Conservation (phyloP, 2,797 vertebrate species). For the Intellagama lesueurii region DNA sequence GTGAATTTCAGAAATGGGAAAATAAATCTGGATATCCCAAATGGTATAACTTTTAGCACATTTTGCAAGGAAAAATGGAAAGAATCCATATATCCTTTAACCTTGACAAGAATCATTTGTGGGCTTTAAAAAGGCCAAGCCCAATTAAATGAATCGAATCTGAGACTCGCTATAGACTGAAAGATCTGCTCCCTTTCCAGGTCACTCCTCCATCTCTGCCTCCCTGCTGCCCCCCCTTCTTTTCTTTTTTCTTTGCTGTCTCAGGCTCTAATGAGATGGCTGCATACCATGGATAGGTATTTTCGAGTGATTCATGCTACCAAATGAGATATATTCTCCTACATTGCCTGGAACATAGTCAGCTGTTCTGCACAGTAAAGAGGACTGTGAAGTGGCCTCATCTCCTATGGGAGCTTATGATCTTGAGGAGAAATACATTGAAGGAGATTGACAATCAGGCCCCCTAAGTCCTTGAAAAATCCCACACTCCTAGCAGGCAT, state of each 20-base stretch:
- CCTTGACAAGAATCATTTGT: neutral
- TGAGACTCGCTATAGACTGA: neutral
- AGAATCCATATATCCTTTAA: neutral
- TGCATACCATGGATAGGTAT: constrained; percentile 3
- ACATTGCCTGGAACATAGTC: constrained; percentile 5
- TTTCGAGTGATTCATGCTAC: constrained; percentile 9
- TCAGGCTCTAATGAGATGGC: constrained; percentile 22
- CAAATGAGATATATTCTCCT: constrained; percentile 13
- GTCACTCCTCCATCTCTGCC: neutral
- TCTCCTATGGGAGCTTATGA: neutral
- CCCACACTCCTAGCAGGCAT: neutral
- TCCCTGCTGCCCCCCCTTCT: neutral
- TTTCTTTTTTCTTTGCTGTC: neutral
- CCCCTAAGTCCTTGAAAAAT: neutral
- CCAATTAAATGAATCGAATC: neutral
- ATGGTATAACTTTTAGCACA: neutral
- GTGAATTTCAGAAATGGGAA: neutral
- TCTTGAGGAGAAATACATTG: neutral
- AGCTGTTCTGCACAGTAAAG: neutral
- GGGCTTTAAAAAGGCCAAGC: neutral
- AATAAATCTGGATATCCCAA: neutral
- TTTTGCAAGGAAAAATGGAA: neutral
- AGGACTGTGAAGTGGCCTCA: constrained; percentile 3
- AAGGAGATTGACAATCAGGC: neutral
- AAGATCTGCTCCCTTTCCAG: neutral